A percentile compares a stretch with the other conserved stretches of the same genome.
These are phyloP conservation scores for Columbina picui DNA, from an alignment of 2,113 vertebrate species.

Conservation along the genomic window DNA sequence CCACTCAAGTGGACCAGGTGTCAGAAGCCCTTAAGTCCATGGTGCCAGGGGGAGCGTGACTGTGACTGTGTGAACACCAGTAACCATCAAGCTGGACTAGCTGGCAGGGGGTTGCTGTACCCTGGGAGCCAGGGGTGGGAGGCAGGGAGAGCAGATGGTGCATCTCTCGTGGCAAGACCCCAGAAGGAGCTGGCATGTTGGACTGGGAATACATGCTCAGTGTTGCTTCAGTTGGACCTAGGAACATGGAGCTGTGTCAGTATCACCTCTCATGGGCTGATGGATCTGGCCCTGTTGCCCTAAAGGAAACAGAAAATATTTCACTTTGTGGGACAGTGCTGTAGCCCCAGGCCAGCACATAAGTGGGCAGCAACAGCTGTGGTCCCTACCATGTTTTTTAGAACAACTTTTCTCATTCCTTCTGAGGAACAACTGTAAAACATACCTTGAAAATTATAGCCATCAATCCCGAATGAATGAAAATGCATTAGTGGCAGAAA, in stretches of 20 bases:
- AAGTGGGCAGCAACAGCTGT: not conserved
- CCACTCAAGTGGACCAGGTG: not conserved
- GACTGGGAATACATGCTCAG: not conserved
- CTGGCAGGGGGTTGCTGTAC: not conserved
- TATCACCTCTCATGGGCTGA: not conserved
- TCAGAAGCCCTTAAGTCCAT: not conserved
- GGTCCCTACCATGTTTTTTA: not conserved
- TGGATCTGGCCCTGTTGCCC: not conserved
- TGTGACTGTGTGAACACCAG: accelerated
- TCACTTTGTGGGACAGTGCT: not conserved
- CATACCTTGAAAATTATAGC: not conserved
- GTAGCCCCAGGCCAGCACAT: not conserved
- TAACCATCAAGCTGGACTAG: not conserved
- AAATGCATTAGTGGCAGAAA: not conserved
- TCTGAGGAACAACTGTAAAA: not conserved
- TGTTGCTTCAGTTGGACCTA: not conserved
- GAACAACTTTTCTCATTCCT: not conserved
- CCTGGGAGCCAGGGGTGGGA: not conserved
- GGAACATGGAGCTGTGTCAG: not conserved
- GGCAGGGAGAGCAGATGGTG: not conserved
- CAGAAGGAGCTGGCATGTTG: not conserved
- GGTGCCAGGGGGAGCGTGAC: accelerated
- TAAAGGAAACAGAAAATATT: not conserved
- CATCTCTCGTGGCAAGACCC: not conserved
- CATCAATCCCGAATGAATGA: not conserved